These are phyloP conservation scores for Oncorhynchus tshawytscha DNA, from an alignment of 2,113 vertebrate genomes.

Conservation along the genomic window DNA sequence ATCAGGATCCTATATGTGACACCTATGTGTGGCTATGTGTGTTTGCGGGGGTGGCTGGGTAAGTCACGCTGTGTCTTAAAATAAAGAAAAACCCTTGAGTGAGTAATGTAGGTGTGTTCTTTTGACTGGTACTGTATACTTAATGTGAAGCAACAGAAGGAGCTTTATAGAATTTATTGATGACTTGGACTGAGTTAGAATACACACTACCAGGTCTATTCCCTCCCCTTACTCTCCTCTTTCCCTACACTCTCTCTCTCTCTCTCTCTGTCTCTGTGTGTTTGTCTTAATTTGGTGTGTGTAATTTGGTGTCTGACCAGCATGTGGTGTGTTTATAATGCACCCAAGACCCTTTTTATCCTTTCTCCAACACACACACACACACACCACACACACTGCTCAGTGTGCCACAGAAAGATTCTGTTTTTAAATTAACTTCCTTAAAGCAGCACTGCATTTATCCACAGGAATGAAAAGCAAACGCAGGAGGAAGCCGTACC, in stretches of 20 bases:
- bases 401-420: slow-evolving; percentile 15
- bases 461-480: slow-evolving; percentile 22
- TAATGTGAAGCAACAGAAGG: not conserved
- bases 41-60: not conserved
- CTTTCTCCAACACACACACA: no score
- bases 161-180: not conserved
- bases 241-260: not conserved
- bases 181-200: slow-evolving; percentile 20
- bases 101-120: no score
- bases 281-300: not conserved
- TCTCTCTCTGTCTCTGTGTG: not conserved
- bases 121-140: not conserved
- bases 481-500: not conserved
- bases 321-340: slow-evolving; percentile 4
- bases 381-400: not conserved
- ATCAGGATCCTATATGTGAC: no score
- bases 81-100: no score
- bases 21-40: not conserved
- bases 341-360: not conserved
- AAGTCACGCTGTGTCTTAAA: not conserved
- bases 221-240: slow-evolving; percentile 1
- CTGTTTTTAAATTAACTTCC: slow-evolving; percentile 39
- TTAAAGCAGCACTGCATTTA: slow-evolving; percentile 36
- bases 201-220: not conserved
- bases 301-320: slow-evolving; percentile 14